Base-by-base conservation (phyloP, 2,888 invertebrate genomes). In the Ceraclea dissimilis region DNA sequence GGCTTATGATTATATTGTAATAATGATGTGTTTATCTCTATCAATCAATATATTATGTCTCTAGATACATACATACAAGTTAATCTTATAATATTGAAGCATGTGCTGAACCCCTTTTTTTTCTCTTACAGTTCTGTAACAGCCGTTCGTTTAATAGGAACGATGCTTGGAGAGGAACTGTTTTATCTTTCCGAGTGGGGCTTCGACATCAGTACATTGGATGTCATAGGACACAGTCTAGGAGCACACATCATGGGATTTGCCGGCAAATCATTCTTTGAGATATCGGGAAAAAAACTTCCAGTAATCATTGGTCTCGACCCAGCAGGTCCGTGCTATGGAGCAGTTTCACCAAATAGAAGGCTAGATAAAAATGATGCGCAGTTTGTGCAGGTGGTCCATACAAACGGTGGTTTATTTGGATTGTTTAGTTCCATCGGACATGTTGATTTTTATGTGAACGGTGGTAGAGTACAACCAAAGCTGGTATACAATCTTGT, bases 211-310 rank as follows among this genome's bases (percentile, higher is more conserved):
- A 18, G 31, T 10, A 47, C 21, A 63, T 63, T 56, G 1, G 39
- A 46, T 2, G 2, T 77, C n/a, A 67, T 76, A 8, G 76, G 76
- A 0, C 76, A 76, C 70, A 76, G 76, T 50, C 69, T 76, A 1
- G 76, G 76, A 16, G 63, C 72, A 0, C 76, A 77, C 65, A 72
- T 76, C 52, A 65, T 69, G 21, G 70, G 73, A 2, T 75, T 72
- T 62, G 63, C 75, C 0, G 75, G 73, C 21, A 72, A 75, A 62
- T 63, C 63, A 2, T 71, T 72, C 64, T 18, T 52, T 1, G 20
- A 63, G 0, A 60, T 68, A n/a, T 74, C 74, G 1, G 73, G 56
- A 13, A 39, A 13, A 8, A 56, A 56, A 26, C 52, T 56, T 16
- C 56, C 52, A 17, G 1, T 2, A 1, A 53, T 57, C 17, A 17